These are phyloP conservation scores for Spatulosminthurus flaviceps DNA, from an alignment of 2,888 invertebrate species.

Conservation along the genomic window DNA sequence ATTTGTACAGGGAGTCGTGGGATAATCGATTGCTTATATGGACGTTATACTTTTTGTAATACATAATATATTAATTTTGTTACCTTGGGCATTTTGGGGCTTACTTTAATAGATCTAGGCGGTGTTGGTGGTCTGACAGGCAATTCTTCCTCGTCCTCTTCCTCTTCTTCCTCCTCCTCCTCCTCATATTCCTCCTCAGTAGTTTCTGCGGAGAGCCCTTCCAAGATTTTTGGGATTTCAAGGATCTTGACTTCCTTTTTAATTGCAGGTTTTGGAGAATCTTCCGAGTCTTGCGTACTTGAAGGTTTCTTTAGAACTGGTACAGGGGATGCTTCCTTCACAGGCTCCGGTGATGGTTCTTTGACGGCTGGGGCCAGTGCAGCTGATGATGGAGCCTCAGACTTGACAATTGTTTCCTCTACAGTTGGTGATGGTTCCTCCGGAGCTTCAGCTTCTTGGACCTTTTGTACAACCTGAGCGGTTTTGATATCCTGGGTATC, in stretches of 20 bases:
- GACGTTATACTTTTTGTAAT: no score
- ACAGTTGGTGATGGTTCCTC: slow-evolving; percentile 30
- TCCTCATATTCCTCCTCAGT: slow-evolving; percentile 65
- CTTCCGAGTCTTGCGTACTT: no score
- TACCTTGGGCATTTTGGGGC: background rate
- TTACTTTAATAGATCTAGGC: slow-evolving; percentile 53
- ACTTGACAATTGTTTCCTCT: slow-evolving; percentile 35
- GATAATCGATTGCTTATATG: no score
- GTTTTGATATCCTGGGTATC: slow-evolving; percentile 2
- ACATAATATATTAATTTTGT: background rate
- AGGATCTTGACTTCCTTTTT: slow-evolving; percentile 59
- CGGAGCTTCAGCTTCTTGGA: background rate
- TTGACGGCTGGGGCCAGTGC: background rate
- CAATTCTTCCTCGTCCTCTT: slow-evolving; percentile 66
- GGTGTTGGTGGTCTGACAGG: slow-evolving; percentile 65
- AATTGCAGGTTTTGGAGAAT: slow-evolving; percentile 23
- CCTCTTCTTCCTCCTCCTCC: slow-evolving; percentile 61
- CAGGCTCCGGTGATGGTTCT: background rate
- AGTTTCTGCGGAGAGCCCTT: slow-evolving; percentile 55
- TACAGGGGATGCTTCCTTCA: background rate
- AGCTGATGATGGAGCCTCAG: background rate
- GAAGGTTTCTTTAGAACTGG: slow-evolving; percentile 23
- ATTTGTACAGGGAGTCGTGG: slow-evolving; percentile 2
- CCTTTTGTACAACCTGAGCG: slow-evolving; percentile 23
- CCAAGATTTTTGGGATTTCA: slow-evolving; percentile 32